Conservation (phyloP, 2,113 vertebrate genomes). For the Corynorhinus townsendii region DNA sequence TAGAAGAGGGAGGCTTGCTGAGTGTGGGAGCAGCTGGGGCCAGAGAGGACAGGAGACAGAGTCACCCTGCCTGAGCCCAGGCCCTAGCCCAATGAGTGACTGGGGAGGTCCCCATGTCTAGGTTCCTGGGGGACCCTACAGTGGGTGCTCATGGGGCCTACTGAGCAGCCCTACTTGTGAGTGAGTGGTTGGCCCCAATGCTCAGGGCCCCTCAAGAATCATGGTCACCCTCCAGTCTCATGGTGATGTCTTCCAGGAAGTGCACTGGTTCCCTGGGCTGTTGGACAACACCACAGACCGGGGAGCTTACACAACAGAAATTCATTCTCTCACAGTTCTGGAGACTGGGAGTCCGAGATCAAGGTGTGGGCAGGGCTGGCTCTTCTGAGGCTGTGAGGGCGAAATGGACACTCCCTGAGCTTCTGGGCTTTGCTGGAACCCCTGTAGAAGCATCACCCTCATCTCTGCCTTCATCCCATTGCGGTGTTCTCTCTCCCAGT, state of each 20-base stretch:
- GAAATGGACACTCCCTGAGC: not conserved
- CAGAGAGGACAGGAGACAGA: fast-evolving
- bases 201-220: fast-evolving
- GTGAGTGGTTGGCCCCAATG: fast-evolving
- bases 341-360: not conserved
- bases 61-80: not conserved
- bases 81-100: fast-evolving
- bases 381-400: not conserved
- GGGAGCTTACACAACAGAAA: fast-evolving
- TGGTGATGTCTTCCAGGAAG: not conserved
- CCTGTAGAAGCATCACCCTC: too few relatives aligned
- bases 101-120: not conserved
- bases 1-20: too few relatives aligned
- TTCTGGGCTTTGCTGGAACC: not conserved
- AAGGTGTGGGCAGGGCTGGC: fast-evolving
- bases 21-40: not conserved
- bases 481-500: fast-evolving
- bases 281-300: fast-evolving
- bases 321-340: fast-evolving
- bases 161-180: not conserved
- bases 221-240: not conserved
- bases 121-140: fast-evolving
- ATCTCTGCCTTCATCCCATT: not conserved
- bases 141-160: not conserved
- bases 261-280: not conserved